These are phyloP conservation scores for Geophilus truncorum DNA, from an alignment of 2,888 invertebrate species.

Conservation along the genomic window DNA sequence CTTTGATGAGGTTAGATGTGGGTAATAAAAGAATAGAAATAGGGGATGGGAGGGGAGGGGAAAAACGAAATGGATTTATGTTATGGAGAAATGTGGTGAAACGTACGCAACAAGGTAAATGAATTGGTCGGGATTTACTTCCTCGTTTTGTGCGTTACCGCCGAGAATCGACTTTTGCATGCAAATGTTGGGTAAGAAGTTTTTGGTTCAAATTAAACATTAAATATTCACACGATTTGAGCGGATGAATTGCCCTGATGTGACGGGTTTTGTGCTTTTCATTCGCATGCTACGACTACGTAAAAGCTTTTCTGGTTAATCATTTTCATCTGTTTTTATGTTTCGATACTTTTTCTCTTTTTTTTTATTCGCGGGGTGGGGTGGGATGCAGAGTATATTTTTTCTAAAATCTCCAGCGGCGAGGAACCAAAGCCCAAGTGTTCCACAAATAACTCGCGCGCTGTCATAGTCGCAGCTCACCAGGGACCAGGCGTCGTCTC, in stretches of 20 bases:
- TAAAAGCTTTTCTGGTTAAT: background rate
- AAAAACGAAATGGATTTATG: background rate
- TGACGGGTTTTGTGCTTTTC: background rate
- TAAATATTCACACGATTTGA: background rate
- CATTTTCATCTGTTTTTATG: background rate
- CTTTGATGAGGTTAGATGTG: no score
- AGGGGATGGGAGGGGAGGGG: background rate
- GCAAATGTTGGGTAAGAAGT: background rate
- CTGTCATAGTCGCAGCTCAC: background rate
- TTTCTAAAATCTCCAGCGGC: background rate
- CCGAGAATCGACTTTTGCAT: background rate
- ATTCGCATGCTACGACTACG: background rate
- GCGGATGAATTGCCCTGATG: background rate
- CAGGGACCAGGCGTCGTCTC: background rate
- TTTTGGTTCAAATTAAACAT: background rate
- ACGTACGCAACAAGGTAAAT: background rate
- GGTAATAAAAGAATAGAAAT: no score
- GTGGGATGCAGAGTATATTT: background rate
- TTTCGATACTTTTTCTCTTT: background rate
- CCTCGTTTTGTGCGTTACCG: background rate
- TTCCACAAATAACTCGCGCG: background rate
- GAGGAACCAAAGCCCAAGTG: conserved; percentile 14
- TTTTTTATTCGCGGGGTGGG: background rate
- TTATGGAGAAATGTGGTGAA: background rate
- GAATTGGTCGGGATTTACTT: background rate